These are phyloP conservation scores for Fopius arisanus DNA, from an alignment of 1,140 invertebrate species.

Conservation along the genomic window DNA sequence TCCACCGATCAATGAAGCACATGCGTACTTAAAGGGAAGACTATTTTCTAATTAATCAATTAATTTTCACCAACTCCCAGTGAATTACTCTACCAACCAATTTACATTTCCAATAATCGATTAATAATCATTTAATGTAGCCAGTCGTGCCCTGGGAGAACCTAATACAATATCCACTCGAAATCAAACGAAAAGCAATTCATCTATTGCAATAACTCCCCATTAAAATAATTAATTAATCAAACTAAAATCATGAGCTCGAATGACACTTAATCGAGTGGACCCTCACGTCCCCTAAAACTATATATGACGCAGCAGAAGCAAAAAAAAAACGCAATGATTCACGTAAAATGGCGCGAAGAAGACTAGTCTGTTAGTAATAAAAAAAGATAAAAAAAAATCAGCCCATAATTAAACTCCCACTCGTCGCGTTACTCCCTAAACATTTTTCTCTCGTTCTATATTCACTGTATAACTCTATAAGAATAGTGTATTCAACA, in stretches of 20 bases:
- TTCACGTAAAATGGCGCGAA: conserved; percentile 6
- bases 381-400: not conserved
- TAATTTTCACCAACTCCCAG: not conserved
- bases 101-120: not conserved
- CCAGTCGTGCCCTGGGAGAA: no score
- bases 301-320: not conserved
- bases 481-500: conserved; percentile 59
- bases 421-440: not conserved
- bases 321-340: not conserved
- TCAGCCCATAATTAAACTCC: conserved; percentile 27
- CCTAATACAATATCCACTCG: no score
- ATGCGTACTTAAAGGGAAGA: not conserved
- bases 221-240: no score
- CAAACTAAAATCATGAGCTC: no score
- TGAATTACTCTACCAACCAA: not conserved
- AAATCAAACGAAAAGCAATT: no score
- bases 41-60: not conserved
- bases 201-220: no score
- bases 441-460: conserved; percentile 37
- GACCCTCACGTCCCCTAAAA: not conserved
- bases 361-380: conserved; percentile 1
- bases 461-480: conserved; percentile 44
- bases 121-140: not conserved
- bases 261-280: not conserved
- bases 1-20: not conserved